Base-by-base conservation (phyloP, 2,113 vertebrate genomes). In the Coryphaenoides rupestris region DNA sequence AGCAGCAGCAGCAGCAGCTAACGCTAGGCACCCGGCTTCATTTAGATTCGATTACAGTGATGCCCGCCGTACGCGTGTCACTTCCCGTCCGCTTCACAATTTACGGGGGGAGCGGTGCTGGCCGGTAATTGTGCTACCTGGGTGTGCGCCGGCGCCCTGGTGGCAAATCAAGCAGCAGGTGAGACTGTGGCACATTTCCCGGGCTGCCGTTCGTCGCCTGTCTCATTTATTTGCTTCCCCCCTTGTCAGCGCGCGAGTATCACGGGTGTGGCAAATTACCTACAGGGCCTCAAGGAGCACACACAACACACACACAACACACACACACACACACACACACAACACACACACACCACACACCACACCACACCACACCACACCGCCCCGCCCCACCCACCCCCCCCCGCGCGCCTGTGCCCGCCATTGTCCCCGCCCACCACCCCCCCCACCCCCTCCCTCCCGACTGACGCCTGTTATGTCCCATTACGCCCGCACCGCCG, bases 11-110 rank as follows among this genome's bases (percentile, higher is more conserved):
- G 33, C 33, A 10, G 5, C 77, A 75, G 83, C 84, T 76, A 75
- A 74, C 83, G 80, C 81, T 78, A 80, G 83, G 87, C 87, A 72
- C 79, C 78, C 80, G 81, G n/a, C 83, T 89, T 91, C 89, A 91
- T 91, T 92, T 91, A 91, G 87, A 89, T 89, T 90, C 88, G 85
- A 92, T 92, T 91, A 90, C 77, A 79, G 86, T 90, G 90, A 91
- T 84, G 88, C 81, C 81, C 80, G 79, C 87, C 87, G 88, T 89
- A 90, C 86, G 87, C 87, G 84, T 91, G 90, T 92, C 91, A 91
- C 86, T 91, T 91, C 89, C 84, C 86, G 86, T 92, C 86, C 85
- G 80, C 86, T 89, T 92, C 91, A 92, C 89, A 90, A 92, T 90
- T 90, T 91, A 87, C 82, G 74, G 77, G 83, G 77, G 83, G 78